phyloP scores from a whole-genome alignment of 2,113 vertebrate genomes.

The Microtus ochrogaster region DNA sequence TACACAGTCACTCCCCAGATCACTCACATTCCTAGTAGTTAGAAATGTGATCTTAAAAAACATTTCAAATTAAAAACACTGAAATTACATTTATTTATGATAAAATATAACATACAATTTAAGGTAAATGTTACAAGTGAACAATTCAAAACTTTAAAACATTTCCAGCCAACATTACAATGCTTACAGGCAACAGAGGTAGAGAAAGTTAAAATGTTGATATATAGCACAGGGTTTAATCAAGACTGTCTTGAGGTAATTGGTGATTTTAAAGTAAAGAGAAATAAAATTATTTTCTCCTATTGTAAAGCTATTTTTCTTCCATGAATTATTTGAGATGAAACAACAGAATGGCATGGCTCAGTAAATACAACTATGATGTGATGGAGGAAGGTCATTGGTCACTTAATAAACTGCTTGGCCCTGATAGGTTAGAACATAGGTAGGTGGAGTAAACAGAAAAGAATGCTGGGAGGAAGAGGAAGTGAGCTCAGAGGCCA shows the following conservation, averaged over 20 bases:
- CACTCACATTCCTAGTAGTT: background rate
- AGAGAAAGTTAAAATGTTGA: background rate
- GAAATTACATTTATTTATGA: slow-evolving; percentile 14
- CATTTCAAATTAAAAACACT: slow-evolving; percentile 27
- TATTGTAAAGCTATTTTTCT: background rate
- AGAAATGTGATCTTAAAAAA: background rate
- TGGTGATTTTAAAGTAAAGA: background rate
- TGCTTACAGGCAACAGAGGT: background rate
- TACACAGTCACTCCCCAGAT: background rate
- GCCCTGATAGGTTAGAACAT: too few species aligned
- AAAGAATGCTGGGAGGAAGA: too few species aligned
- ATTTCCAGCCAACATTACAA: background rate
- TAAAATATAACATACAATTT: background rate
- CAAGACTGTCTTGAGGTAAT: background rate
- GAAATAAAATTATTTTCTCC: background rate
- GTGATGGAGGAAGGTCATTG: too few species aligned
- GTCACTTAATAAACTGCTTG: too few species aligned
- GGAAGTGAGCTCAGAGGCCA: too few species aligned
- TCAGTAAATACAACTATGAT: background rate
- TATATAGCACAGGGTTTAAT: background rate
- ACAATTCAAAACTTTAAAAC: background rate
- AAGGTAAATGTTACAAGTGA: background rate
- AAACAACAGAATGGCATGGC: background rate
- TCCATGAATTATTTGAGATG: background rate
- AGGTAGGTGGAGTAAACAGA: too few species aligned